A percentile compares a stretch with the other conserved stretches of the same genome.
These are phyloP conservation scores for Toxotes chatareus DNA, from an alignment of 2,113 vertebrate species.

Conservation along the genomic window DNA sequence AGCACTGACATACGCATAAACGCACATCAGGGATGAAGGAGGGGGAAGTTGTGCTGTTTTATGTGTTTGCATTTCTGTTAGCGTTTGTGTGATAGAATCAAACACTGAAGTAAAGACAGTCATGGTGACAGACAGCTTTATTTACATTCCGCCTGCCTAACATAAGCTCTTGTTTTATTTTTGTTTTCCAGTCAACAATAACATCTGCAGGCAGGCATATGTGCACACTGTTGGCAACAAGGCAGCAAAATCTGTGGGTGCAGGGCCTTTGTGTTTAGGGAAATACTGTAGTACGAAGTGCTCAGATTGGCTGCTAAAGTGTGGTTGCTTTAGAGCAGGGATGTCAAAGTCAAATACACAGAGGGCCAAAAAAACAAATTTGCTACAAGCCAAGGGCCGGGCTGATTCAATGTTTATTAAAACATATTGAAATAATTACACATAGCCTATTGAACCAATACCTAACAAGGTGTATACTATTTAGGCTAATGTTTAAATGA, in stretches of 20 bases:
- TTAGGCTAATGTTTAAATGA: too few relatives aligned
- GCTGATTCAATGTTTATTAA: too few relatives aligned
- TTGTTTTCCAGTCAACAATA: constrained; percentile 27
- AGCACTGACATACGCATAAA: constrained; percentile 2
- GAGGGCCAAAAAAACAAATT: too few relatives aligned
- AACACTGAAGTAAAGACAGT: neutral
- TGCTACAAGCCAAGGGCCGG: too few relatives aligned
- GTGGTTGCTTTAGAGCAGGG: neutral
- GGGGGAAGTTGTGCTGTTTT: neutral
- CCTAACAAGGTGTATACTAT: too few relatives aligned
- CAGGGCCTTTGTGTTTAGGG: neutral
- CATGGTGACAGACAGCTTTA: constrained; percentile 3
- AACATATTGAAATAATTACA: too few relatives aligned
- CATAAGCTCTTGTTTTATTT: constrained; percentile 29
- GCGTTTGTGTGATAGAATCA: constrained; percentile 4
- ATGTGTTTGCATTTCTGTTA: neutral
- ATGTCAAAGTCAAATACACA: too few relatives aligned
- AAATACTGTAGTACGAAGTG: neutral
- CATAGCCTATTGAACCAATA: too few relatives aligned
- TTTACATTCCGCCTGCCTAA: constrained; percentile 12
- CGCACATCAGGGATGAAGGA: neutral
- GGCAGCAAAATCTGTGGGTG: neutral
- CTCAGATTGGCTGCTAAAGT: neutral
- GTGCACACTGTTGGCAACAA: constrained; percentile 12
- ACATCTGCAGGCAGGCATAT: constrained; percentile 5